Percentiles rank a stretch among this genome's conserved stretches.
phyloP scores from a whole-genome alignment of 2,113 vertebrate species.

The Siphamia tubifer region DNA sequence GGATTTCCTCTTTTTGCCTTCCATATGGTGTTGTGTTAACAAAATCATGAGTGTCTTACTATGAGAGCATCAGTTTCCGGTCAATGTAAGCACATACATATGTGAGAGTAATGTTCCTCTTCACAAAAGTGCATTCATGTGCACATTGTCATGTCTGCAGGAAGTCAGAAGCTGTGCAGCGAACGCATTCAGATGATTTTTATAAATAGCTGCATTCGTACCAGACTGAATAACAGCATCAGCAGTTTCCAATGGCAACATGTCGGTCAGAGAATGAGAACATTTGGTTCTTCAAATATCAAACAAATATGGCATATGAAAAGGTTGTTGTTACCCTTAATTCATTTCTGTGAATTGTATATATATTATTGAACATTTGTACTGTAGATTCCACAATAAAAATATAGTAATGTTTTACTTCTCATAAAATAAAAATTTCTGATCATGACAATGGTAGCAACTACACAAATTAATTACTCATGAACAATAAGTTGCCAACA shows the following conservation, averaged over 20 bases:
- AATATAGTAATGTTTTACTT: neutral
- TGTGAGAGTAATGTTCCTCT: slow-evolving; percentile 36
- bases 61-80: neutral
- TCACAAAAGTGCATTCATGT: neutral
- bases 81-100: neutral
- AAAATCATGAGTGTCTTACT: neutral
- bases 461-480: too few relatives aligned
- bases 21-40: too few relatives aligned
- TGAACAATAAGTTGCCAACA: neutral
- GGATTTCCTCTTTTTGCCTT: neutral
- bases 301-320: neutral
- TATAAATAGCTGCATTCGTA: slow-evolving; percentile 58
- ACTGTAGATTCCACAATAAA: neutral
- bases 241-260: slow-evolving; percentile 64
- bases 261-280: slow-evolving; percentile 39
- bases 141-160: slow-evolving; percentile 7
- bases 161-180: slow-evolving; percentile 22
- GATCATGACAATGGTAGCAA: neutral
- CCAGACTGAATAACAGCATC: slow-evolving; percentile 41
- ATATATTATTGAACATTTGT: neutral
- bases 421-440: neutral
- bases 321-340: neutral
- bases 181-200: slow-evolving; percentile 17
- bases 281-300: slow-evolving; percentile 38
- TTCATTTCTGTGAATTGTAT: neutral